Evolutionary conservation across 35 echinoderm and acorn worm species (phyloP).

Genomic region (Ophioderma brevispina): DNA sequence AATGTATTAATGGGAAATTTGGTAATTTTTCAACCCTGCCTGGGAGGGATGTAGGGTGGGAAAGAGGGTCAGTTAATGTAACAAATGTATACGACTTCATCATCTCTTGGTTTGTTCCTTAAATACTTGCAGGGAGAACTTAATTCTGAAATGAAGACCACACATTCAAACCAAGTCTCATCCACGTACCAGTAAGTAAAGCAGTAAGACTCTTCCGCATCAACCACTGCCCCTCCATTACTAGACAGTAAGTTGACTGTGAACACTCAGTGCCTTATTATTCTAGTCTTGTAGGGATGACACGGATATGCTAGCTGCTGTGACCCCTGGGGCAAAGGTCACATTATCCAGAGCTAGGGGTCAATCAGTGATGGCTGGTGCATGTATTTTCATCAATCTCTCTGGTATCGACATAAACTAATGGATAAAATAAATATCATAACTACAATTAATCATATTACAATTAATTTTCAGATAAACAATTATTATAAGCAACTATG

Average conservation of each 20-base stretch:
- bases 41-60: too few species aligned
- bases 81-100: too few species aligned
- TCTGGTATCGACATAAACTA: constrained; percentile 51
- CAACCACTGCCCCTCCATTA: constrained; percentile 73
- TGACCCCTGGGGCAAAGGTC: constrained; percentile 68
- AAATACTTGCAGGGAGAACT: too few species aligned
- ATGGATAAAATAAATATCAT: not conserved
- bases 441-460: not conserved
- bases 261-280: constrained; percentile 97
- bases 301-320: constrained; percentile 22
- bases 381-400: constrained; percentile 77
- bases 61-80: too few species aligned
- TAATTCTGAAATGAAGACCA: too few species aligned
- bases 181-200: constrained; percentile 66
- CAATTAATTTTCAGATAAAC: not conserved
- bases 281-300: constrained; percentile 70
- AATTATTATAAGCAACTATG: too few species aligned
- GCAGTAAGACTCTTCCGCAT: constrained; percentile 65
- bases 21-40: too few species aligned
- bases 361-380: constrained; percentile 70
- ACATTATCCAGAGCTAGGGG: constrained; percentile 74
- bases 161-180: too few species aligned
- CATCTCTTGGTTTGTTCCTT: too few species aligned
- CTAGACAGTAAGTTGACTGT: constrained; percentile 73
- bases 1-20: too few species aligned